phyloP scores from a whole-genome alignment of 2,113 vertebrate genomes.

The Pseudorasbora parva region DNA sequence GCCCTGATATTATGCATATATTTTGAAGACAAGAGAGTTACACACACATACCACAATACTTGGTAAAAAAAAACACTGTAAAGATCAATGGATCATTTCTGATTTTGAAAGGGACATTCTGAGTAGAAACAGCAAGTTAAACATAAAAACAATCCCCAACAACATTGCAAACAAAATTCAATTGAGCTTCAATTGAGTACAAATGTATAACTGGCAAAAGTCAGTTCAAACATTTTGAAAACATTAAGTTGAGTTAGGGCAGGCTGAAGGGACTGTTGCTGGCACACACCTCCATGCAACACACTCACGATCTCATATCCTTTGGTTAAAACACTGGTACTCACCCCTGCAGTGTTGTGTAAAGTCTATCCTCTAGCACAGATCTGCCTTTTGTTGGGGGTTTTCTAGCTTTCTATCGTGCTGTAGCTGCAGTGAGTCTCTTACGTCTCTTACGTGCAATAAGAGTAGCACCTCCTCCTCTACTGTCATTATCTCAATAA shows the following conservation, averaged over 20 bases:
- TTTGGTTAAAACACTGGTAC: neutral
- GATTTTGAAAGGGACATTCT: neutral
- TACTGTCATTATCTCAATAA: neutral
- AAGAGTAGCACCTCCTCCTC: neutral
- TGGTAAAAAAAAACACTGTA: too few relatives aligned
- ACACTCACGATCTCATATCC: neutral
- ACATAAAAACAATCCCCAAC: neutral
- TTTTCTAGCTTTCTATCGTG: neutral
- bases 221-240: too few relatives aligned
- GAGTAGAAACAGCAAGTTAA: neutral
- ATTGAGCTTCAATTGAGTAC: neutral
- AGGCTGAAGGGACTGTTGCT: neutral
- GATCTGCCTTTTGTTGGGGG: neutral
- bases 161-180: neutral
- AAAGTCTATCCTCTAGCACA: neutral
- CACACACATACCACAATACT: neutral
- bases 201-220: neutral
- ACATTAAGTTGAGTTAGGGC: neutral
- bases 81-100: neutral
- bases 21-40: too few relatives aligned
- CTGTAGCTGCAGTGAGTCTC: neutral
- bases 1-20: too few relatives aligned
- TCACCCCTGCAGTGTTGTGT: neutral
- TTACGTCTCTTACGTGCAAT: neutral
- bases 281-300: neutral